Percentiles rank a stretch among this genome's conserved stretches.
Conservation (phyloP, 2,888 invertebrate genomes). For the Troilus luridus region DNA sequence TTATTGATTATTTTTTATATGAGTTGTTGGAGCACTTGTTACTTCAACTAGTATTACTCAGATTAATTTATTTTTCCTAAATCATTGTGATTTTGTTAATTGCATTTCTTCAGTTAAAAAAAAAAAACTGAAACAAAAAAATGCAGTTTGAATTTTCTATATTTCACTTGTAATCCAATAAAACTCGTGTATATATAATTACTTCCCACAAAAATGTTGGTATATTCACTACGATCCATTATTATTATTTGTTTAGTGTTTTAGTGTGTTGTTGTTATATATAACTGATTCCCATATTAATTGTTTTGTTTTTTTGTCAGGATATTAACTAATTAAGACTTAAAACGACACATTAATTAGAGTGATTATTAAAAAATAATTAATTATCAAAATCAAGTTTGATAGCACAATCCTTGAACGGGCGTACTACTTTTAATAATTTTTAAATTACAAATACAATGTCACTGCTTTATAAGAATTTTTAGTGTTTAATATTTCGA, state of each 20-base stretch:
- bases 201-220: not conserved
- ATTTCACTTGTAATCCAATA: not conserved
- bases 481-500: not conserved
- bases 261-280: not conserved
- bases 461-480: slow-evolving; percentile 4
- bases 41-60: not conserved
- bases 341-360: not conserved
- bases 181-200: not conserved
- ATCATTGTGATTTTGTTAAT: not conserved
- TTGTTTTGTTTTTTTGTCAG: not conserved
- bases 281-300: not conserved
- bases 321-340: not conserved
- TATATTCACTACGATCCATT: not conserved
- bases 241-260: not conserved
- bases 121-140: not conserved
- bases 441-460: not conserved
- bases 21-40: not conserved
- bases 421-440: not conserved
- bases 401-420: not conserved
- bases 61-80: not conserved
- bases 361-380: not conserved
- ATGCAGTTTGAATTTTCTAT: not conserved
- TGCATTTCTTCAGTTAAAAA: not conserved
- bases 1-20: not conserved
- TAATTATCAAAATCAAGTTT: not conserved